Evolutionary conservation across 2,888 invertebrate species (phyloP), one percentile per base, ranked within the genome.

Genomic region (Eristalis arbustorum): DNA sequence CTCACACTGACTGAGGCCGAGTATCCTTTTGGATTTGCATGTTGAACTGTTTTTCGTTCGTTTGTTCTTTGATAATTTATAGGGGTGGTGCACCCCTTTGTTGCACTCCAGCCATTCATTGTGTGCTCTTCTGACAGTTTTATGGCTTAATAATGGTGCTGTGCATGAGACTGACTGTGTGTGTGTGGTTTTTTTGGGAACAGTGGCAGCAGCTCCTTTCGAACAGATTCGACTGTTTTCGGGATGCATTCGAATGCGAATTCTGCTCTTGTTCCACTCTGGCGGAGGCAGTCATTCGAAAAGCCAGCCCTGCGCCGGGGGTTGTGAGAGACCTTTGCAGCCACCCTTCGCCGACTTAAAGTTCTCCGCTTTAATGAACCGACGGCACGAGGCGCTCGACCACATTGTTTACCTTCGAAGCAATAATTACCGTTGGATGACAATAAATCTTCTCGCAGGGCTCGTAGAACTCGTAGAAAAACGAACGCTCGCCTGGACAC

Each of bases 131-230:
- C 82, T 87, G 85, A 87, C 85, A 87, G 85, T 87, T 87, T 87
- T 87, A 87, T 87, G 71, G 77, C 85, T 87, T 78, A 87, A 87
- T 87, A 87, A 87, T 87, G 82, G 74, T n/a, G n/a, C 42, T 82
- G 78, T 78, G 71, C 71, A 71, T 78, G 67, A 67, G n/a, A n/a
- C n/a, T n/a, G n/a, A n/a, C n/a, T n/a, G n/a, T n/a, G n/a, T n/a
- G 71, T 78, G 57, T 49, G 62, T 61, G 31, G 4, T 2, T 2
- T 31, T 8, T 74, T 1, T 34, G 34, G 49, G 23, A 79, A 37
- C 49, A 40, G 23, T 10, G 13, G 34, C 31, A 69, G 40, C 56
- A 61, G 66, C 61, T 13, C 42, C 49, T 61, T 81, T 40, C n/a
- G n/a, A 40, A 25, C 75, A 59, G 63, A 13, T 40, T 42, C 75